These are phyloP conservation scores for Tragelaphus buxtoni DNA, from an alignment of 2,113 vertebrate genomes.

Conservation along the genomic window DNA sequence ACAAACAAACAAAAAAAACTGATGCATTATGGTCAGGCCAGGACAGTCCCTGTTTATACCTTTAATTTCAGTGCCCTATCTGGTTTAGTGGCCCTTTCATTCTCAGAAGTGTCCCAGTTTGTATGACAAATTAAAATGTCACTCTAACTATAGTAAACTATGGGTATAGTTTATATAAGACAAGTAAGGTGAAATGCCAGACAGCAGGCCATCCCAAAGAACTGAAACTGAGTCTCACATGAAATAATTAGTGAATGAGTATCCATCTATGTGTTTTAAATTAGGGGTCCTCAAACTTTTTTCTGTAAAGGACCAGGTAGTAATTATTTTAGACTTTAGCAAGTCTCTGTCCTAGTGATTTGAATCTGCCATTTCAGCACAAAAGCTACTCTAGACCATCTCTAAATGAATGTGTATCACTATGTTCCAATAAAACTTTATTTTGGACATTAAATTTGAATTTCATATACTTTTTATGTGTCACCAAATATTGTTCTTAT, in stretches of 20 bases:
- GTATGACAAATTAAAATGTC: background rate
- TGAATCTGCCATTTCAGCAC: background rate
- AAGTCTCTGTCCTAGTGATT: background rate
- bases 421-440: background rate
- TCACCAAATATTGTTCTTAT: background rate
- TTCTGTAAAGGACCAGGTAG: background rate
- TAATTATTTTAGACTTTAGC: background rate
- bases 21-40: background rate
- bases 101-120: background rate
- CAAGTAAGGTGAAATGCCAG: background rate
- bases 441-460: background rate
- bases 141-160: background rate
- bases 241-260: background rate
- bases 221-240: background rate
- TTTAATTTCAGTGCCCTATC: background rate
- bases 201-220: background rate
- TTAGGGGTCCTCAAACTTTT: background rate
- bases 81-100: background rate
- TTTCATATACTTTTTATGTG: background rate
- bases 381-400: background rate
- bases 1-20: background rate
- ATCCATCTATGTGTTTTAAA: background rate
- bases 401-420: background rate
- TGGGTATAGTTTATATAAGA: background rate
- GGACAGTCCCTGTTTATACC: background rate